Percentiles rank a stretch among this genome's conserved stretches.
phyloP scores from a whole-genome alignment of 2,888 invertebrate genomes.

The Apantesis nais region DNA sequence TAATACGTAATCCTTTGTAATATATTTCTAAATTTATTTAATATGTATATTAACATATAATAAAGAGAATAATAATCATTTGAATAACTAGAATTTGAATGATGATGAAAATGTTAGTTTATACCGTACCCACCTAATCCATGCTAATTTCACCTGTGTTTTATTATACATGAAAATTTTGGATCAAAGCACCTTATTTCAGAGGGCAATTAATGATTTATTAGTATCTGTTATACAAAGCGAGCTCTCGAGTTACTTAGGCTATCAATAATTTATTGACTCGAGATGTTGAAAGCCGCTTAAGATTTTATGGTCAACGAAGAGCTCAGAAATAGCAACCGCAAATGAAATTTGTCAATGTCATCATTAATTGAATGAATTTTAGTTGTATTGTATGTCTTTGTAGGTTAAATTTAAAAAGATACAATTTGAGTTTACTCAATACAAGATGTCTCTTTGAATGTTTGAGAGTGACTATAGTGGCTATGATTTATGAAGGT shows the following conservation, averaged over 20 bases:
- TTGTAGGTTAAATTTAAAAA: constrained; percentile 33
- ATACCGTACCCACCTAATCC: no score
- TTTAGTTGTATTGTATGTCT: constrained; percentile 28
- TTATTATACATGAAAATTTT: neutral
- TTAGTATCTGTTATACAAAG: constrained; percentile 18
- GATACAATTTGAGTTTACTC: constrained; percentile 15
- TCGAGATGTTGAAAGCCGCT: constrained; percentile 20
- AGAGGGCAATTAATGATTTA: constrained; percentile 27
- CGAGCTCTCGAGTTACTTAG: constrained; percentile 11
- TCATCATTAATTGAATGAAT: constrained; percentile 33
- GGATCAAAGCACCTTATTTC: neutral
- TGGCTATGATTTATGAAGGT: neutral
- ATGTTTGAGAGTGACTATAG: neutral
- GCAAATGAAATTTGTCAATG: constrained; percentile 32
- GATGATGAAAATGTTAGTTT: no score
- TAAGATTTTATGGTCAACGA: constrained; percentile 34
- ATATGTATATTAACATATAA: no score
- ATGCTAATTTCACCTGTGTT: no score
- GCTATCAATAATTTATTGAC: constrained; percentile 30
- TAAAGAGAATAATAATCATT: no score
- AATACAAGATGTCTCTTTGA: neutral
- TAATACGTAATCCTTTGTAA: constrained; percentile 17
- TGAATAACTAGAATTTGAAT: no score
- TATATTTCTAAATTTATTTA: constrained; percentile 13
- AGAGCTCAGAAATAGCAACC: constrained; percentile 34